A percentile compares a stretch with the other conserved stretches of the same genome.
Conservation (phyloP, 2,888 invertebrate genomes). For the Drosophila kuntzei region DNA sequence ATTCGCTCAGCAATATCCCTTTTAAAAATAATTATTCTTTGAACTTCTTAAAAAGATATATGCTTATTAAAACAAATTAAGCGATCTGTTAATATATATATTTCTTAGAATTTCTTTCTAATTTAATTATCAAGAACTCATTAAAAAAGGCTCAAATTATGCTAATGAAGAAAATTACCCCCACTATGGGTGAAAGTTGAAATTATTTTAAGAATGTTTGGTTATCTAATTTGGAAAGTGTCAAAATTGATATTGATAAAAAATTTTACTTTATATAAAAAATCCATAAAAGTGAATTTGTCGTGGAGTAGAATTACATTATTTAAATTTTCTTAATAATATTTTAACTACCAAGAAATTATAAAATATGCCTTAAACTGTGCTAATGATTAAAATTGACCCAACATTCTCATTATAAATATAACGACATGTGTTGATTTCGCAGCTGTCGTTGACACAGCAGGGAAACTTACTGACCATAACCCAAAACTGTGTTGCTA, state of each 20-base stretch:
- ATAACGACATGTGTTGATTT: conserved; percentile 52
- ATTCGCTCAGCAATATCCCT: neutral
- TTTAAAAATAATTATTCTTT: too few relatives aligned
- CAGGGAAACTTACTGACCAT: conserved; percentile 42
- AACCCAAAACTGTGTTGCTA: conserved; percentile 51
- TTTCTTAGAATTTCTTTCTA: neutral
- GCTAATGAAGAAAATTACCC: neutral
- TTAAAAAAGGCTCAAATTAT: neutral
- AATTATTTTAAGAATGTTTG: neutral
- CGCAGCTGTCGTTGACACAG: conserved; percentile 59
- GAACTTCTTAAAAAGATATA: neutral
- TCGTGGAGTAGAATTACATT: neutral
- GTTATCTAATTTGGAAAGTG: neutral
- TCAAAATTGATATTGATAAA: neutral
- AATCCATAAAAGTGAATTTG: neutral
- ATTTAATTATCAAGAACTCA: neutral
- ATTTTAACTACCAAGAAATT: conserved; percentile 27
- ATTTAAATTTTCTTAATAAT: neutral
- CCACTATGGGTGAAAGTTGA: neutral
- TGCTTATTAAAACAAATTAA: too few relatives aligned
- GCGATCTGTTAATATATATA: neutral
- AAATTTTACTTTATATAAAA: neutral
- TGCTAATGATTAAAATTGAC: conserved; percentile 27
- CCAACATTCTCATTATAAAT: conserved; percentile 6
- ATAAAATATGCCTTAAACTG: conserved; percentile 17